Base-by-base conservation (phyloP, 37 sponge, comb jelly and placozoan genomes). In the Halisarca cf. caerulea region DNA sequence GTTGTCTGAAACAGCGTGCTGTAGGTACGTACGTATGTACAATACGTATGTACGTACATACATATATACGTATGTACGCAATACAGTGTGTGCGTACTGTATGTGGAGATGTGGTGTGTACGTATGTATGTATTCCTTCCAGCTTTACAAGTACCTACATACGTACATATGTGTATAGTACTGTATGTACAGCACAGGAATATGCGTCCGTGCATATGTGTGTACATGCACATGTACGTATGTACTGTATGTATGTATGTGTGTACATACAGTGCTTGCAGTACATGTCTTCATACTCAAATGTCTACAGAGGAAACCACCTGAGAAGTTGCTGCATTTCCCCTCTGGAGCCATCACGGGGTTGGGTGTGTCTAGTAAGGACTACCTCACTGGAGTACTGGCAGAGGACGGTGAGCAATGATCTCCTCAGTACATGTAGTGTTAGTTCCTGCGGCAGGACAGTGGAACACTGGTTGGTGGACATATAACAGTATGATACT, bases 271-370 rank as follows among this genome's bases (percentile, higher is more conserved):
- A n/a, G n/a, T n/a, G n/a, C n/a, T n/a, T n/a, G n/a, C n/a, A n/a
- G n/a, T n/a, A n/a, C n/a, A 7, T 25, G 27, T 81, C 61, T n/a
- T 27, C 30, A 58, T n/a, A n/a, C n/a, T n/a, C n/a, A n/a, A 33
- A 11, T 57, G 20, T 28, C 23, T 61, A 24, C 69, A 95, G 95
- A 83, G 92, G 35, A 92, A 91, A 83, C 80, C 93, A 20, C 99
- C 99, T 37, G 95, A 94, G 84, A 90, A 86, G 23, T 58, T 99
- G 41, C 59, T 88, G 37, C 82, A 88, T 20, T 99, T 86, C 85
- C 99, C 96, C 80, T 87, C 96, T 58, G 99, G 99, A 0, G 59
- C 83, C 11, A 85, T 99, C 58, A 86, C 34, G 0, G 92, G 94
- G 0, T 43, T 96, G 41, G 86, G 20, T 66, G 84, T 83, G 30